phyloP scores from a whole-genome alignment of 2,888 invertebrate species.

The Amphipoea lucens region DNA sequence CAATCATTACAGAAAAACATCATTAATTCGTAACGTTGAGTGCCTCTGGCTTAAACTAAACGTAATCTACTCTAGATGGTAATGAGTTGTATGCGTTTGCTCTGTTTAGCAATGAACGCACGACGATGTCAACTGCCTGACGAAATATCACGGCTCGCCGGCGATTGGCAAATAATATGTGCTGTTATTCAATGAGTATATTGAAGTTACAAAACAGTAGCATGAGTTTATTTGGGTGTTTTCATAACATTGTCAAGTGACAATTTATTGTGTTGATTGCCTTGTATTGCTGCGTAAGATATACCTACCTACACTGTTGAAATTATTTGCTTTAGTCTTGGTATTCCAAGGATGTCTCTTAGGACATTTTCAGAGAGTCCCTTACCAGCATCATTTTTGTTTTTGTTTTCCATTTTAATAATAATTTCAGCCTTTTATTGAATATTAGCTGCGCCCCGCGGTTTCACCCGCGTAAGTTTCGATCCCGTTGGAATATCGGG shows the following conservation, averaged over 20 bases:
- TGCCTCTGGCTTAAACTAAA: constrained; percentile 32
- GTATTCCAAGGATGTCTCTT: neutral
- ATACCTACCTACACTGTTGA: neutral
- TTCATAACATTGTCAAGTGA: constrained; percentile 16
- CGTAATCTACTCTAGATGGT: constrained; percentile 47
- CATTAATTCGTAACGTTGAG: constrained; percentile 41
- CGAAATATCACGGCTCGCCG: constrained; percentile 47
- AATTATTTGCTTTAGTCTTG: neutral
- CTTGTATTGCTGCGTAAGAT: neutral
- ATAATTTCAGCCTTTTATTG: too few species aligned
- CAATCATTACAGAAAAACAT: constrained; percentile 41
- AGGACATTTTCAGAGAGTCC: neutral
- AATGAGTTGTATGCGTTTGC: constrained; percentile 51
- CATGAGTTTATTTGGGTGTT: constrained; percentile 26
- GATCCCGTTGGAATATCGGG: too few species aligned
- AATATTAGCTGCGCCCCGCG: too few species aligned
- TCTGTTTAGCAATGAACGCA: constrained; percentile 55
- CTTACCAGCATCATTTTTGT: neutral
- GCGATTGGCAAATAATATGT: constrained; percentile 53
- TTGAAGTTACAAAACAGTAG: constrained; percentile 32
- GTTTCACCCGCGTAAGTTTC: too few species aligned
- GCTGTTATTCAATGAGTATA: constrained; percentile 36
- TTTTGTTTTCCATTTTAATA: too few species aligned
- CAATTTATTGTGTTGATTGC: neutral
- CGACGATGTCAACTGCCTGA: constrained; percentile 58